Conservation (phyloP, 2,888 invertebrate species). For the Didymodactylos carnosus region DNA sequence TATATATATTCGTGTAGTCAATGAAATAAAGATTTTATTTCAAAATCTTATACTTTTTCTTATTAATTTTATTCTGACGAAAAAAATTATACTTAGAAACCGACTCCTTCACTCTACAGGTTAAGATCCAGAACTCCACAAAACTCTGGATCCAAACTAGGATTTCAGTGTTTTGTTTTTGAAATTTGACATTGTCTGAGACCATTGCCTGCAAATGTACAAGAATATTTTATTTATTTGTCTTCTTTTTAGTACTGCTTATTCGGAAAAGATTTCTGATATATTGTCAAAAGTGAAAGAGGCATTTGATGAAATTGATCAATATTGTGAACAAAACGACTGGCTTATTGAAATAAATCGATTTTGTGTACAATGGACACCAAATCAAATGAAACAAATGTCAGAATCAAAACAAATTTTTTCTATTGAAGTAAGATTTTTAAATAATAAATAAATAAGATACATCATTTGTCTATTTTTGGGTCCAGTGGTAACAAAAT, state of each 20-base stretch:
- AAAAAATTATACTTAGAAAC: too few relatives aligned
- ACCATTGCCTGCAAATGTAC: too few relatives aligned
- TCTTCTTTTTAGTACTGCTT: neutral
- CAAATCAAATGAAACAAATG: slow-evolving; percentile 21
- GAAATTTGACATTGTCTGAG: too few relatives aligned
- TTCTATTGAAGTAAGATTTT: slow-evolving; percentile 25
- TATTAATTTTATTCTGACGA: too few relatives aligned
- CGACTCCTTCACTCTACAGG: too few relatives aligned
- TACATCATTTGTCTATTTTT: neutral
- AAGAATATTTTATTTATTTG: neutral
- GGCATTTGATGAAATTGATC: slow-evolving; percentile 25
- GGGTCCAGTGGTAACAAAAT: neutral
- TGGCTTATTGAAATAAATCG: slow-evolving; percentile 28
- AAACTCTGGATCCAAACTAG: too few relatives aligned
- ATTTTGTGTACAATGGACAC: slow-evolving; percentile 26
- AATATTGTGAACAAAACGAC: slow-evolving; percentile 24
- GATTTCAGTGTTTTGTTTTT: too few relatives aligned
- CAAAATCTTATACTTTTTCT: too few relatives aligned
- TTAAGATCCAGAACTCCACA: too few relatives aligned
- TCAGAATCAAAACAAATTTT: slow-evolving; percentile 27
- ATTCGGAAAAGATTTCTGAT: neutral
- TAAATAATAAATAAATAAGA: neutral
- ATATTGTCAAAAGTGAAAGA: slow-evolving; percentile 18
- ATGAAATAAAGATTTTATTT: too few relatives aligned
- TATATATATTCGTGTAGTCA: too few relatives aligned